These are phyloP conservation scores for Meleagris gallopavo DNA, from an alignment of 2,113 vertebrate species.

Conservation along the genomic window DNA sequence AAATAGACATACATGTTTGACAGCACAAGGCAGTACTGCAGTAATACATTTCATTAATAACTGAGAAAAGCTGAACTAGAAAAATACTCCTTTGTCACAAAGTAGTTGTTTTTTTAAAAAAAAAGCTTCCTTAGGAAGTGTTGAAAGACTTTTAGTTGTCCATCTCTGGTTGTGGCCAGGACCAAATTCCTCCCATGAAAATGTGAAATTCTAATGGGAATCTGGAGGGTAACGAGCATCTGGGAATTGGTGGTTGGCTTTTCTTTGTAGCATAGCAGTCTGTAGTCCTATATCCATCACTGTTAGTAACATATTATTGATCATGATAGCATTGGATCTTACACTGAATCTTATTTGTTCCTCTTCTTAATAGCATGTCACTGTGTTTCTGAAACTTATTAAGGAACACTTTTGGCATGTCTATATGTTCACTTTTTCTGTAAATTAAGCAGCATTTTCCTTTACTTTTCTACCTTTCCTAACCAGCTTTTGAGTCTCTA, in stretches of 20 bases:
- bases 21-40: not conserved
- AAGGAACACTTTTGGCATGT: not conserved
- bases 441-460: not conserved
- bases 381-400: not conserved
- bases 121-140: not conserved
- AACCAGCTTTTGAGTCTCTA: not conserved
- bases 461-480: not conserved
- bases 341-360: not conserved
- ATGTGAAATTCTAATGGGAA: not conserved
- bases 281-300: not conserved
- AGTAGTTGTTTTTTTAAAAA: not conserved
- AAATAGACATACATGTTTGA: not conserved
- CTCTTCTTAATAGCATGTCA: not conserved
- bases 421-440: not conserved
- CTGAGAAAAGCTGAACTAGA: not conserved
- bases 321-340: not conserved
- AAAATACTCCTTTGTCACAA: not conserved
- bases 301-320: not conserved
- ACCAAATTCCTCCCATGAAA: not conserved
- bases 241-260: not conserved
- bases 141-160: not conserved
- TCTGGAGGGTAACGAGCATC: not conserved
- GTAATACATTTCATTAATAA: not conserved
- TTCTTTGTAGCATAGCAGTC: not conserved
- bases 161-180: not conserved